Evolutionary conservation across 2,113 vertebrate species (phyloP).

Genomic region (Cynocephalus volans): DNA sequence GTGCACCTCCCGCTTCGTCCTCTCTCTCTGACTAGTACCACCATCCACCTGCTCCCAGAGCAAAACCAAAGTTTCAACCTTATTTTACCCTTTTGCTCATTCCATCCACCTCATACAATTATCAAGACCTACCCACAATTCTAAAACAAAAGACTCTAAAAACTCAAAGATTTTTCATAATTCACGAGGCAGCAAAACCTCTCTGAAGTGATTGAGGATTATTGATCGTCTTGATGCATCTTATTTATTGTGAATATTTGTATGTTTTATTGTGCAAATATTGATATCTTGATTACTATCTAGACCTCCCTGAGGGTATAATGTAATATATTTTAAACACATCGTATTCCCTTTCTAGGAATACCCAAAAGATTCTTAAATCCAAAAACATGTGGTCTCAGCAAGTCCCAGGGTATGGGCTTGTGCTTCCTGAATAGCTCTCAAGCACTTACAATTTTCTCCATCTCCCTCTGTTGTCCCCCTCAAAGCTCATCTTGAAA

Average conservation of each 20-base stretch:
- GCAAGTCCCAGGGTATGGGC: neutral
- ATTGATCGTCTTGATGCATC: neutral
- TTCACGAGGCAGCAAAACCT: neutral
- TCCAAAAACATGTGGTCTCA: neutral
- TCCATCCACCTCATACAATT: neutral
- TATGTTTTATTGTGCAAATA: neutral
- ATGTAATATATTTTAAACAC: neutral
- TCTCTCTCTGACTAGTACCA: neutral
- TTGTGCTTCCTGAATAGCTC: neutral
- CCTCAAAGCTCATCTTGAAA: too few relatives aligned
- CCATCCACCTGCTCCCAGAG: neutral
- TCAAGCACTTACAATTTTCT: neutral
- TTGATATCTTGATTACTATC: neutral
- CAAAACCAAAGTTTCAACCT: neutral
- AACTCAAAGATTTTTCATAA: neutral
- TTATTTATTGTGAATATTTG: constrained; percentile 4
- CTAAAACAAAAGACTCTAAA: neutral
- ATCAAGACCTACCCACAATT: neutral
- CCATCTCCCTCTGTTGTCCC: neutral
- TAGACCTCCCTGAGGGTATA: neutral
- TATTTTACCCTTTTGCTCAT: neutral
- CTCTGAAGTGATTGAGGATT: neutral
- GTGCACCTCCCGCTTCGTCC: neutral
- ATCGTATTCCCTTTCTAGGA: neutral
- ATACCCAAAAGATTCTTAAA: constrained; percentile 35